phyloP scores from a whole-genome alignment of 2,797 vertebrate species.

The Sarcophilus harrisii region DNA sequence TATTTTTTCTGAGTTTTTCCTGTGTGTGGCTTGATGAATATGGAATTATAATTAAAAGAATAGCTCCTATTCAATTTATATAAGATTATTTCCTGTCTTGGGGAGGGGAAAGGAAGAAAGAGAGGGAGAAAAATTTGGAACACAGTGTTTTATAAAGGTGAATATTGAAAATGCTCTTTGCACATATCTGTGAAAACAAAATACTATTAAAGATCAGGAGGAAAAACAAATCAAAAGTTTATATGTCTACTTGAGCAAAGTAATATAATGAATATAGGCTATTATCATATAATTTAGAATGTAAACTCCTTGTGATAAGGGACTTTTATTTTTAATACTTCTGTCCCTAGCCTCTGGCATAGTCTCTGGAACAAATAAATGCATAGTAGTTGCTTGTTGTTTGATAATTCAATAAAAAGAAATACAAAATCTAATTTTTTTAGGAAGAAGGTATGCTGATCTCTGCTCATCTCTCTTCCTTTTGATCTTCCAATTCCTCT shows the following conservation, averaged over 20 bases:
- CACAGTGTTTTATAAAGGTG: too few species aligned
- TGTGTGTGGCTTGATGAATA: too few species aligned
- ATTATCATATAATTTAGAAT: conserved; percentile 23
- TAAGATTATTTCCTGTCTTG: too few species aligned
- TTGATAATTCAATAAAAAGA: background rate
- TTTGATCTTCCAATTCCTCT: background rate
- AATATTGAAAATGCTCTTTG: too few species aligned
- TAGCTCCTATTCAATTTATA: too few species aligned
- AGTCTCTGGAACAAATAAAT: background rate
- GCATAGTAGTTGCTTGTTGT: background rate
- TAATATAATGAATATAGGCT: conserved; percentile 10
- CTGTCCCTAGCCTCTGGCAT: background rate
- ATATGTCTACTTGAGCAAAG: background rate
- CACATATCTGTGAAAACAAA: background rate
- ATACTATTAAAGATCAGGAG: background rate
- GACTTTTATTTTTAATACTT: background rate
- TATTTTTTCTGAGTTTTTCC: too few species aligned
- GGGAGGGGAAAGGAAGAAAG: too few species aligned
- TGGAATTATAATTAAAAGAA: too few species aligned
- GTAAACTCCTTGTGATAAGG: background rate
- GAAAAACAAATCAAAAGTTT: background rate
- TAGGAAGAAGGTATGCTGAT: background rate
- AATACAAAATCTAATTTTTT: background rate
- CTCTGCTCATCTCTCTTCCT: background rate
- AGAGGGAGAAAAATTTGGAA: too few species aligned